These are phyloP conservation scores for Rousettus madagascariensis DNA, from an alignment of 2,797 vertebrate genomes.

Conservation along the genomic window DNA sequence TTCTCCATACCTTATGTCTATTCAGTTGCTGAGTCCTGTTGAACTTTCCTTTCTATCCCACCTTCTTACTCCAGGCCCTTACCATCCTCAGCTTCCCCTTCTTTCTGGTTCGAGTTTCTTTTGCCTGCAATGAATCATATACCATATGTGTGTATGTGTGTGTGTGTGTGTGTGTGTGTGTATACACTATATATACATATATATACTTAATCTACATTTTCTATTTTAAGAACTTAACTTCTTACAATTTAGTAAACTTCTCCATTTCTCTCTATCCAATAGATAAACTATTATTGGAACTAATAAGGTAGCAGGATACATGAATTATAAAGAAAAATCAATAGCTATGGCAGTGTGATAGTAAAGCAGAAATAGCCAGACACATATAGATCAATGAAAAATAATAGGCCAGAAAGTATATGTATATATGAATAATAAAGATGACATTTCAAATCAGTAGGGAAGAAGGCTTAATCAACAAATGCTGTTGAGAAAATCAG, in stretches of 20 bases:
- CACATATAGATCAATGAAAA: background rate
- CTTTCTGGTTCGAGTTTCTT: background rate
- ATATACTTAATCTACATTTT: background rate
- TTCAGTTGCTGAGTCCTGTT: background rate
- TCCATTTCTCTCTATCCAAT: background rate
- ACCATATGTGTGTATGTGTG: too few relatives aligned
- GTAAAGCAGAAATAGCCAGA: background rate
- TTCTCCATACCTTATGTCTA: background rate
- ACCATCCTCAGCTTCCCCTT: background rate
- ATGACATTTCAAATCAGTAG: constrained; percentile 1
- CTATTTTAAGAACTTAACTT: background rate
- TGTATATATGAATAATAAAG: background rate
- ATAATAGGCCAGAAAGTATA: background rate
- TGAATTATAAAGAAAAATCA: background rate
- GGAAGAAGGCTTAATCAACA: background rate
- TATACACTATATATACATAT: background rate
- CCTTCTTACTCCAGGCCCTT: background rate
- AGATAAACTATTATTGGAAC: background rate
- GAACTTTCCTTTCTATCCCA: background rate
- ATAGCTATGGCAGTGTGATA: background rate
- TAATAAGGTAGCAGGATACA: background rate
- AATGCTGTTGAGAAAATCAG: background rate
- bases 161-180: too few relatives aligned
- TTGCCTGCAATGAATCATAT: background rate
- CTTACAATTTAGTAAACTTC: background rate